These are phyloP conservation scores for Drosophila gaucha DNA, from an alignment of 2,888 invertebrate species.

Conservation along the genomic window DNA sequence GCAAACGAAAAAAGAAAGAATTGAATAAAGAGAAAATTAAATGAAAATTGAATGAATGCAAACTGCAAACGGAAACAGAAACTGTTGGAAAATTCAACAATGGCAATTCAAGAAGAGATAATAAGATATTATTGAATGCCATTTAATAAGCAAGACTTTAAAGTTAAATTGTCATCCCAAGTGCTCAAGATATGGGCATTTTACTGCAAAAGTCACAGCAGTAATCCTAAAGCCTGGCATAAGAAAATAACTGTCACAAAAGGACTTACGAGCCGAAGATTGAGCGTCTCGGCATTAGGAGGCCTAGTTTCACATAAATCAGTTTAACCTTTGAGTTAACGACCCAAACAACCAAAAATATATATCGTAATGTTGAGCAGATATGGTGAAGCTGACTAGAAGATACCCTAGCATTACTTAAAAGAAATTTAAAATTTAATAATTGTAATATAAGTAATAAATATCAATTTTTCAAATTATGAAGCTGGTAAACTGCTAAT, in stretches of 20 bases:
- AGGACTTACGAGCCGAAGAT: conserved; percentile 34
- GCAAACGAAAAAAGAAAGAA: conserved; percentile 3
- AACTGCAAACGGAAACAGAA: conserved; percentile 10
- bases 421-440: too few species aligned
- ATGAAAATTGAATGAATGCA: conserved; percentile 20
- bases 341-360: conserved; percentile 1
- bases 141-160: conserved; percentile 10
- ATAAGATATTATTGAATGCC: background rate
- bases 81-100: background rate
- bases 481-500: too few species aligned
- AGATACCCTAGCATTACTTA: conserved; percentile 6
- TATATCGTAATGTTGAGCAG: background rate
- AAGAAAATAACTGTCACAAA: conserved; percentile 43
- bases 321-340: conserved; percentile 37
- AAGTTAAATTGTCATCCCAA: conserved; percentile 2
- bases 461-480: too few species aligned
- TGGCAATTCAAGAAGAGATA: background rate
- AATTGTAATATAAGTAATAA: too few species aligned
- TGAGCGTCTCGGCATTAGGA: conserved; percentile 29
- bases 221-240: conserved; percentile 17
- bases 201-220: conserved; percentile 14
- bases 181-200: conserved; percentile 8
- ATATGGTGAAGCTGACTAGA: background rate
- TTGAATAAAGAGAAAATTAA: conserved; percentile 35
- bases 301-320: conserved; percentile 46